phyloP scores from a whole-genome alignment of 2,113 vertebrate genomes.

The Platichthys stellatus region DNA sequence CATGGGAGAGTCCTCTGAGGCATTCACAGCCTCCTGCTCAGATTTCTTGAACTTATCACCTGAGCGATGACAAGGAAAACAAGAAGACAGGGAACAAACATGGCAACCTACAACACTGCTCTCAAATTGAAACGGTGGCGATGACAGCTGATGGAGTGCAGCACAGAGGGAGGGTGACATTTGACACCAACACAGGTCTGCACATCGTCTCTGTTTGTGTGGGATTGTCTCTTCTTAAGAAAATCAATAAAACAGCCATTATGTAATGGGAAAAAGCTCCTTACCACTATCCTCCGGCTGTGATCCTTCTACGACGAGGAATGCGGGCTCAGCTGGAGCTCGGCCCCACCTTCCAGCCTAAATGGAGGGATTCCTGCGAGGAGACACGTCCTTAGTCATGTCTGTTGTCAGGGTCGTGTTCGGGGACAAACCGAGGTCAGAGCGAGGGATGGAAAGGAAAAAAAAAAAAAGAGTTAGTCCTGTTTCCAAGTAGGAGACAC shows the following conservation, averaged over 20 bases:
- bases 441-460: slow-evolving; percentile 17
- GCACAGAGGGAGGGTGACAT: slow-evolving; percentile 17
- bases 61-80: slow-evolving; percentile 20
- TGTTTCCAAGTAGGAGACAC: slow-evolving; percentile 69
- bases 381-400: slow-evolving; percentile 58
- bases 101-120: slow-evolving; percentile 5
- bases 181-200: slow-evolving; percentile 55
- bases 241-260: slow-evolving; percentile 25
- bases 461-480: slow-evolving; percentile 32
- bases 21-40: not conserved
- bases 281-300: slow-evolving; percentile 18
- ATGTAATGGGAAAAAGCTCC: slow-evolving; percentile 52
- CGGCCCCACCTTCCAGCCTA: slow-evolving; percentile 36
- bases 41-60: slow-evolving; percentile 46
- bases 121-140: not conserved
- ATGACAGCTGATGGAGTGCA: slow-evolving; percentile 25
- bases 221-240: slow-evolving; percentile 46
- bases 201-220: slow-evolving; percentile 35
- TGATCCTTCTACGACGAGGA: slow-evolving; percentile 46
- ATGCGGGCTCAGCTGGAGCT: slow-evolving; percentile 29
- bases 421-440: slow-evolving; percentile 27
- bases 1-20: slow-evolving; percentile 6
- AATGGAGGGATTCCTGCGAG: slow-evolving; percentile 52
- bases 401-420: slow-evolving; percentile 45
- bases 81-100: fast-evolving